Base-by-base conservation (phyloP, 2,888 invertebrate genomes). In the Abrostola tripartita region DNA sequence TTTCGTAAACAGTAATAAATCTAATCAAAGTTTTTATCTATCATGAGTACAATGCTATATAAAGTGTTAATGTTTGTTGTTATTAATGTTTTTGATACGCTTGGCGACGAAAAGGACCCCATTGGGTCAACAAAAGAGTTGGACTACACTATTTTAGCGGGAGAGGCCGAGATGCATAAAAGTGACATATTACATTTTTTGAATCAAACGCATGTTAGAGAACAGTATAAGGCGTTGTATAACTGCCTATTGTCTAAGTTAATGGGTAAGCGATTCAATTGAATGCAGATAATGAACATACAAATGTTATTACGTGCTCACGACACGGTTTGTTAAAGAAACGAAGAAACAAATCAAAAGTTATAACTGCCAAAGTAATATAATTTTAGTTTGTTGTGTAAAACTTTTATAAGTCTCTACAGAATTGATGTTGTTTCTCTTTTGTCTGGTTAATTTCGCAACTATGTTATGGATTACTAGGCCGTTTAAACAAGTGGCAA, bases 141-240 rank as follows among this genome's bases (percentile, higher is more conserved):
- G 38, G 93, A 94, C 75, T 94, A 92, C 59, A 82, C 91, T 0
- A 73, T 75, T 11, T 55, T 94, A 24, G 93, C 93, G 0, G 78
- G 74, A 0, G 88, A 92, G 52, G 92, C 92, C 0, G 94, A 94
- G 61, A 79, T 40, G 14, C 85, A 92, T 65, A 94, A 93, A 61
- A 65, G 79, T 8, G 82, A 93, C 42, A 86, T 94, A 37, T 76
- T 94, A 0, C 78, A 74, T 9, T 94, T 93, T 66, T 78, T 94
- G 4, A 91, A 92, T 55, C 76, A 89, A 44, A 74, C 84, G 0
- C 74, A 80, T 10, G 85, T 92, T 0, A 86, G 82, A 49, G 82
- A 87, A 36, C 84, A 86, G 51, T 94, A 94, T 54, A 91, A 86
- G 57, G 67, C 55, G 1, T 79, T 90, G 61, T 93, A 92, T 65